phyloP scores from a whole-genome alignment of 2,888 invertebrate species.

The Agonopterix alstromeriana region DNA sequence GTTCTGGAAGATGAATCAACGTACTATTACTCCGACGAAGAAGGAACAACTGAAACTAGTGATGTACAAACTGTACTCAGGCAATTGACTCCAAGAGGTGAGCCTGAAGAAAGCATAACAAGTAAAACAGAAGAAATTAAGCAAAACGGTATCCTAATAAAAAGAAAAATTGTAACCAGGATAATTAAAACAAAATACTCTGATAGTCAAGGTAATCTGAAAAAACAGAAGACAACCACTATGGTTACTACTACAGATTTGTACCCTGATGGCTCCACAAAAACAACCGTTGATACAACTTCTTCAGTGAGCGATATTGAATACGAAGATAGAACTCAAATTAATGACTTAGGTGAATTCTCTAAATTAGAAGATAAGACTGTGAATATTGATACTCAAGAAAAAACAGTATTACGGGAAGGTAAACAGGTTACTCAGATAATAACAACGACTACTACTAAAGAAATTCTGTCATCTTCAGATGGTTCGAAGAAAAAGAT shows the following conservation, averaged over 20 bases:
- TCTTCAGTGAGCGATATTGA: conserved; percentile 42
- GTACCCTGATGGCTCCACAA: conserved; percentile 53
- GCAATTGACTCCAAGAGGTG: conserved; percentile 23
- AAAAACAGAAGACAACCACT: conserved; percentile 47
- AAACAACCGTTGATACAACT: conserved; percentile 48
- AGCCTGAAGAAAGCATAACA: conserved; percentile 35
- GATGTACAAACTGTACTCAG: conserved; percentile 29
- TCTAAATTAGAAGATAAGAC: conserved; percentile 40
- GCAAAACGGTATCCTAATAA: conserved; percentile 34
- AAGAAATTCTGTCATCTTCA: conserved; percentile 42
- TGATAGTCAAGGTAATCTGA: conserved; percentile 26
- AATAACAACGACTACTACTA: conserved; percentile 56
- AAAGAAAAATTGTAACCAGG: conserved; percentile 40
- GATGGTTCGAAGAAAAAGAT: conserved; percentile 47
- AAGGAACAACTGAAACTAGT: conserved; percentile 13
- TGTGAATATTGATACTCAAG: conserved; percentile 43
- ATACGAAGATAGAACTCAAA: conserved; percentile 14
- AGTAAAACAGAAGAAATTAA: conserved; percentile 30
- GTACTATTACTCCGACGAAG: neutral
- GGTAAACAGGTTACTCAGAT: conserved; percentile 47
- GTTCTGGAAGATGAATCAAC: conserved; percentile 3
- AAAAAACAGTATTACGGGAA: conserved; percentile 34
- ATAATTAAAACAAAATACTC: conserved; percentile 42
- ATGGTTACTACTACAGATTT: conserved; percentile 51
- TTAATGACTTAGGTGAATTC: conserved; percentile 32